Evolutionary conservation across 2,888 invertebrate genomes (phyloP), one percentile per base, ranked within the genome.

Genomic region (Drosophila anceps): DNA sequence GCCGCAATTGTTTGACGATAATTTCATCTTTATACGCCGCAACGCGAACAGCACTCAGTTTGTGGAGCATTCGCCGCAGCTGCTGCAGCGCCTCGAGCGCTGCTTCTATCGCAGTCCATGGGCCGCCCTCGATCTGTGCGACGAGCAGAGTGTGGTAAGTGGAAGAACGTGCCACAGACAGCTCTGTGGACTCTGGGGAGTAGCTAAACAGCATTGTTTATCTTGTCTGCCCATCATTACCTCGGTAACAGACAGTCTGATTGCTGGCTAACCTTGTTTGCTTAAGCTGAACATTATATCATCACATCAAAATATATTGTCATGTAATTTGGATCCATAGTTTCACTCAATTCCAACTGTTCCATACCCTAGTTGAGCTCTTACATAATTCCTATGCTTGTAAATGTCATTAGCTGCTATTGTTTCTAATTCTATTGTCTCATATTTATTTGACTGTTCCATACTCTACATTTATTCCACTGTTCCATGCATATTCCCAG

Each of bases 111-210:
- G 92, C 68, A 93, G 91, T 80, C 90, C 91, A 57, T 91, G 91
- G 75, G 92, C 93, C 72, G 93, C 93, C 58, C 90, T 93, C 78
- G 93, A 93, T 85, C 86, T 93, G 65, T 93, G 93, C 71, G 93
- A 93, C 79, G 90, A 89, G 65, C 89, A 90, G 55, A 91, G 90
- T 72, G 90, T 92, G 91, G 93, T 93, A 84, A 90, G 70, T 48
- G 46, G 7, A 2, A n/a, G 54, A 37, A 37, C 54, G 54, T 54
- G 54, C 53, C 53, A 12, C 37, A 54, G 37, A 24, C 48, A 48
- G 46, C n/a, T 27, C 20, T 18, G 18, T 44, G 18, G 7, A 2
- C 4, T 29, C n/a, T 4, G 4, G 20, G 12, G 10, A 12, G 33
- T 7, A 31, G 50, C 51, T 13, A 15, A 48, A 31, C 50, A 1